Evolutionary conservation across 2,113 vertebrate genomes (phyloP), one percentile per base, ranked within the genome.

Genomic region (Plestiodon gilberti): DNA sequence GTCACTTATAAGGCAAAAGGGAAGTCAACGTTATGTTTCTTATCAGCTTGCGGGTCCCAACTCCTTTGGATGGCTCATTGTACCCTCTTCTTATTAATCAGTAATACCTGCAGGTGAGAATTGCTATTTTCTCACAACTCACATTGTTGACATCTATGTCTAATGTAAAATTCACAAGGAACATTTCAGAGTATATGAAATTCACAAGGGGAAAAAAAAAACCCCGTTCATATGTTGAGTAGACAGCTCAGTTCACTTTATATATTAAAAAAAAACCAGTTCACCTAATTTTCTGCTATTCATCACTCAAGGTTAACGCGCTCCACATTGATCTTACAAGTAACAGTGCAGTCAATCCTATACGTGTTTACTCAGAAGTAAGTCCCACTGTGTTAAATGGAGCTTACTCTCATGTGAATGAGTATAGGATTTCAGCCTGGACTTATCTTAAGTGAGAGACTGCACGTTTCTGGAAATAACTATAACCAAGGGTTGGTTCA

Each of bases 11-110:
- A 64, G 25, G 15, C 23, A 17, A 40, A 80, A n/a, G 6, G 61
- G 38, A 6, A 78, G 18, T 62, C 10, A 20, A 15, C 1, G 6
- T 33, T 57, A 23, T 35, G 3, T 0, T 0, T 0, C 22, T 76
- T 15, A 2, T 9, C 73, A 28, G 82, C 69, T 62, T 15, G 0
- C 20, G 84, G 70, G 1, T 82, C 23, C 20, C 69, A 76, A 43
- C 78, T 88, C 1, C 0, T 82, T n/a, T 5, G 0, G 0, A 0
- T 2, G 84, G 9, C 70, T 33, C 55, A 7, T 57, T 57, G 55
- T 61, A 30, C 75, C 83, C 43, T 81, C 67, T 52, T 70, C n/a
- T 38, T 38, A 15, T 71, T 13, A 17, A 57, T 57, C 55, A 57
- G 55, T 17, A 57, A 57, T 57, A 57, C 2, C 55, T 38, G 38